A percentile compares a stretch with the other conserved stretches of the same genome.
phyloP scores from a whole-genome alignment of 2,797 vertebrate species.

The Centropyge bicolor region DNA sequence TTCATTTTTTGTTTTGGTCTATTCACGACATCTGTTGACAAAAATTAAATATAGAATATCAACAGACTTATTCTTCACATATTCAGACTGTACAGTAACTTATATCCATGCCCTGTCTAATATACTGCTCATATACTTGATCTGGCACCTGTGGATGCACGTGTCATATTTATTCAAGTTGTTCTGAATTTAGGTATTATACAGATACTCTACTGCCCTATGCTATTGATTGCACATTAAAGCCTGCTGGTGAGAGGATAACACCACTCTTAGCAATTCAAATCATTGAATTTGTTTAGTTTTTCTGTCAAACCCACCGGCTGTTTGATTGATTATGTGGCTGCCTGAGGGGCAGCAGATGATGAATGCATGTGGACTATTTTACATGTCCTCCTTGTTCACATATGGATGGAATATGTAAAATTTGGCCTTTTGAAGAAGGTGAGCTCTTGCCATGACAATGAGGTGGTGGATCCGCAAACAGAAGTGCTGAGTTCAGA shows the following conservation, averaged over 20 bases:
- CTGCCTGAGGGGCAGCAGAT: slow-evolving; percentile 25
- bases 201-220: neutral
- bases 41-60: neutral
- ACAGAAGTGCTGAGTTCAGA: slow-evolving; percentile 28
- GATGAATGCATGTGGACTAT: slow-evolving; percentile 29
- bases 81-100: no score
- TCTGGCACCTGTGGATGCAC: neutral
- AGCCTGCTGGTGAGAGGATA: slow-evolving; percentile 6
- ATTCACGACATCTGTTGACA: neutral
- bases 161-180: slow-evolving; percentile 8
- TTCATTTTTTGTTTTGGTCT: neutral
- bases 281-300: slow-evolving; percentile 30
- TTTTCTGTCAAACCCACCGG: slow-evolving; percentile 13
- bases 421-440: slow-evolving; percentile 53
- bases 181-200: slow-evolving; percentile 32
- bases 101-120: neutral
- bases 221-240: slow-evolving; percentile 40
- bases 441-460: slow-evolving; percentile 36
- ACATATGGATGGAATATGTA: slow-evolving; percentile 39
- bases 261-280: slow-evolving; percentile 21
- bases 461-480: slow-evolving; percentile 5
- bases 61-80: neutral
- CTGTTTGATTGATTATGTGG: slow-evolving; percentile 63
- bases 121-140: neutral
- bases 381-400: slow-evolving; percentile 41